Base-by-base conservation (phyloP, 2,113 vertebrate genomes). In the crab-eating macaque (Macaca fascicularis) region DNA sequence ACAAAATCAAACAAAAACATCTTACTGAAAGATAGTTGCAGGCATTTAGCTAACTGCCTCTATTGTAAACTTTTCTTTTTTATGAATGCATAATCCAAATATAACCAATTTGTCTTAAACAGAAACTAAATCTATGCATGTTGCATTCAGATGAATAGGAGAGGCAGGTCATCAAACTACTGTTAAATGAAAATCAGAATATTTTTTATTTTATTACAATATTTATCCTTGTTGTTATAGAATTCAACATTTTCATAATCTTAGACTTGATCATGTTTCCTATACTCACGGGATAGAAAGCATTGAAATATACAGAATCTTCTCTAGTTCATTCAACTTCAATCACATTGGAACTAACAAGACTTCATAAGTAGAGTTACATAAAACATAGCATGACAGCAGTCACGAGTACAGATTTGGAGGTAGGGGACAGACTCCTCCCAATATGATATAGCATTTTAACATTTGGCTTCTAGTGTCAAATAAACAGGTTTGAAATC, bases 161-260 rank as follows among this genome's bases (percentile, higher is more conserved):
- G 43, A n/a, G 67, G 22, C 8, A 57, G 16, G 17, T 79, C 23
- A 69, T 61, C 52, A 59, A 64, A 78, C 13, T 64, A 59, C 43
- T 90, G 70, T 82, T 59, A 79, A 88, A 80, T 76, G n/a, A 82
- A 90, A 87, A 61, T 80, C 55, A 78, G 25, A 55, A 55, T 89
- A 50, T 52, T 87, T 81, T 52, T 89, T 86, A 57, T 85, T 89
- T 93, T 22, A 72, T 70, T 81, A 14, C 16, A 89, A 30, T 87
- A 86, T 70, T 70, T 79, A 74, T 19, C 70, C 4, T 64, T 87
- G 2, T 59, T 96, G 67, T 90, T 67, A 86, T 22, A 89, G 72
- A 93, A 94, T 50, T 96, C 32, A 97, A 43, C 45, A 40, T 90
- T 67, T 82, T 84, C 55, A 35, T 90, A 59, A 83, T 96, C 48